Base-by-base conservation (phyloP, 2,113 vertebrate species). In the Talpa occidentalis region DNA sequence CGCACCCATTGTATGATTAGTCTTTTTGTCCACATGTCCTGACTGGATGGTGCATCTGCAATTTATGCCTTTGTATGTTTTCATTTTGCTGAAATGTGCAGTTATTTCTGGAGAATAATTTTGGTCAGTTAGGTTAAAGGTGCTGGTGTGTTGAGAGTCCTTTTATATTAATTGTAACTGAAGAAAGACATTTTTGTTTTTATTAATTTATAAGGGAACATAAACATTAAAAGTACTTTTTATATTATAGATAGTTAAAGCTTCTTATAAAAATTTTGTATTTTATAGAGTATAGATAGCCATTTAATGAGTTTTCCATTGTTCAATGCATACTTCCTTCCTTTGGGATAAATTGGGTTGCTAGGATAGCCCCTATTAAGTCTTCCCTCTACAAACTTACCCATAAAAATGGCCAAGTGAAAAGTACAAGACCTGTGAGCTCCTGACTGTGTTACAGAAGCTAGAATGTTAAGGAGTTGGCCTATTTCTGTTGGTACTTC, bases 171-270 rank as follows among this genome's bases (percentile, higher is more conserved):
- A 84, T 70, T 69, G 79, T 76, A 64, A 60, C 54, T 89, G 54
- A 94, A 47, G 15, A 66, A 28, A 49, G 49, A 56, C 32, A 28
- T 42, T 64, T 95, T 79, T 88, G 44, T 47, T 86, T 90, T 60
- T 64, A 60, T 66, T 78, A 54, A 74, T 85, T 66, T 73, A 21
- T 66, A 92, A 73, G 10, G 14, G 4, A 91, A 94, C 49, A 88
- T 88, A 84, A 42, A 73, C 49, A 52, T 77, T 82, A 66, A 85
- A 49, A 54, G 19, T n/a, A 17, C 44, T 21, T 15, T 60, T 94
- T 10, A n/a, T n/a, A n/a, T n/a, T n/a, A n/a, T n/a, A n/a, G n/a
- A n/a, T n/a, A n/a, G n/a, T n/a, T n/a, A n/a, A n/a, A n/a, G n/a
- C n/a, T n/a, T n/a, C n/a, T 80, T 44, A 26, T 85, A 72, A 4